A percentile compares a stretch with the other conserved stretches of the same genome.
Evolutionary conservation across 1,140 invertebrate genomes (phyloP).

Genomic region (Probaryconus sp.): DNA sequence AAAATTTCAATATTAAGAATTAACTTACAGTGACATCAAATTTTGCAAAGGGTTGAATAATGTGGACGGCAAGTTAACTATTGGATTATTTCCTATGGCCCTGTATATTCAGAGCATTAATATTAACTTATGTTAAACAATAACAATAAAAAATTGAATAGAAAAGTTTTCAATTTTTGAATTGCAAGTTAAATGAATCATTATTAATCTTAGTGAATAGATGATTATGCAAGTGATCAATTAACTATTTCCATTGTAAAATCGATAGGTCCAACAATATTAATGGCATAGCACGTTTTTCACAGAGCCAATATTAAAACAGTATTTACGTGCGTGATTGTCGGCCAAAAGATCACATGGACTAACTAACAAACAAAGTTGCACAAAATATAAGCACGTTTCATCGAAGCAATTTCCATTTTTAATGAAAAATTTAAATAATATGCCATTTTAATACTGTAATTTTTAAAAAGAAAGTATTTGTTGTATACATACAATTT

Average conservation of each 20-base stretch:
- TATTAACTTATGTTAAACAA: not conserved
- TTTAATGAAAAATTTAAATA: not conserved
- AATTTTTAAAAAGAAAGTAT: not conserved
- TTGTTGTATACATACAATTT: constrained; percentile 69
- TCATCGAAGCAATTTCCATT: not conserved
- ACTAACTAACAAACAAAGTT: constrained; percentile 38
- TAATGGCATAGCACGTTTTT: constrained; percentile 11
- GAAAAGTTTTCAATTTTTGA: too few species aligned
- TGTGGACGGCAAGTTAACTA: constrained; percentile 57
- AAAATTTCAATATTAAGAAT: constrained; percentile 12
- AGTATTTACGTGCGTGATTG: constrained; percentile 10
- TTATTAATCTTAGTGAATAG: too few species aligned
- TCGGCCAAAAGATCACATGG: not conserved
- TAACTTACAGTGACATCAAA: constrained; percentile 72
- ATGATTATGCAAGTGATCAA: not conserved
- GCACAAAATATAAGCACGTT: constrained; percentile 57
- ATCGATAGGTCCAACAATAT: not conserved
- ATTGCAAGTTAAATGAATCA: not conserved
- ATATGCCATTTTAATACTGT: too few species aligned
- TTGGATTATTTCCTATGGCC: constrained; percentile 67
- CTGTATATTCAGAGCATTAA: constrained; percentile 31
- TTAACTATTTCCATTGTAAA: not conserved
- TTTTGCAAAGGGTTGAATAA: constrained; percentile 65
- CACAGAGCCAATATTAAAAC: not conserved
- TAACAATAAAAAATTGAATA: not conserved